phyloP scores from a whole-genome alignment of 2,797 vertebrate species.

The Cirrhinus molitorella region DNA sequence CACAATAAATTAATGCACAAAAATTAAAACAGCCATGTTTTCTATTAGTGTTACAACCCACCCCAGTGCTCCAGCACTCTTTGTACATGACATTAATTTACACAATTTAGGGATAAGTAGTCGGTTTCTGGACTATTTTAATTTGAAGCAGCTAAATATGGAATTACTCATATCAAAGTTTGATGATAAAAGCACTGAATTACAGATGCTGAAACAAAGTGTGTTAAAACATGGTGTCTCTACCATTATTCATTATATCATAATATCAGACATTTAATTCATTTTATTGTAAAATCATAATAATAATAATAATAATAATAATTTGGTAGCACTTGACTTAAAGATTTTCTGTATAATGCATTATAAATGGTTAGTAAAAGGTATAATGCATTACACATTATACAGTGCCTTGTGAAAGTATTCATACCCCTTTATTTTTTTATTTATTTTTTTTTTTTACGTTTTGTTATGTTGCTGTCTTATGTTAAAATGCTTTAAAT shows the following conservation, averaged over 20 bases:
- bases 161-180: not conserved
- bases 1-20: constrained; percentile 8
- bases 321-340: no score
- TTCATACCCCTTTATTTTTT: no score
- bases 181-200: not conserved
- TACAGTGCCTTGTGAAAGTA: no score
- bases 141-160: not conserved
- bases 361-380: no score
- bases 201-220: not conserved
- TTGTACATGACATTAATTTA: not conserved
- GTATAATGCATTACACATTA: no score
- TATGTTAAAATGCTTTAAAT: no score
- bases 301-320: no score
- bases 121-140: not conserved
- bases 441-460: no score
- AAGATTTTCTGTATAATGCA: no score
- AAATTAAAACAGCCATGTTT: constrained; percentile 12
- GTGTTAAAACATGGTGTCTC: not conserved
- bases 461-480: no score
- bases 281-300: no score
- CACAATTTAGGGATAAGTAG: not conserved
- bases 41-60: not conserved
- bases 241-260: not conserved
- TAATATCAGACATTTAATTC: not conserved
- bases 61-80: not conserved